Evolutionary conservation across 2,113 vertebrate species (phyloP), one percentile per base, ranked within the genome.

Genomic region (Podiceps cristatus): DNA sequence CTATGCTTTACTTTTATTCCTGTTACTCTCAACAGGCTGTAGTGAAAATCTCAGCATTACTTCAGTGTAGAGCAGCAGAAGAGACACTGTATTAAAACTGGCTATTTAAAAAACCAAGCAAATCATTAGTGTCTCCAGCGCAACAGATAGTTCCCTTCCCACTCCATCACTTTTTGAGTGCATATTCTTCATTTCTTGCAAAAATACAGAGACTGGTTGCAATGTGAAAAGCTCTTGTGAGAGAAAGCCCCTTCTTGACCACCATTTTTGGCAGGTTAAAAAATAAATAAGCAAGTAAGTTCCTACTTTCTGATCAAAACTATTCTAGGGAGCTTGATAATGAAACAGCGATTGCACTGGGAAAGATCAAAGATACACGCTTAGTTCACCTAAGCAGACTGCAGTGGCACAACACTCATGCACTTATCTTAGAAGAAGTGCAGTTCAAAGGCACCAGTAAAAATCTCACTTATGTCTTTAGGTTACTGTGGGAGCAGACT

Each of bases 391-490:
- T 58, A 16, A 60, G 49, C 0, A 74, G n/a, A 50, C 35, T 1
- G 4, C n/a, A 80, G 52, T 14, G 29, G 44, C 69, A 67, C 47
- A 68, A 67, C 7, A 35, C 22, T 49, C 42, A 52, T 11, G 15
- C 31, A 52, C 25, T 8, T 33, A 5, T 63, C 49, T 7, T 60
- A 85, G 72, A 80, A 59, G 28, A 72, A 37, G 10, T 19, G 52
- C 47, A n/a, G 19, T 31, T 91, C 44, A 84, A 92, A 86, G 33
- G 35, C 53, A 94, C 18, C 19, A 29, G 18, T 29, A 77, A 84
- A 93, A 91, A 93, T 25, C 35, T 89, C 62, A 83, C 28, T 95
- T 72, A 33, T 83, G 47, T 92, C 80, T 88, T 80, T 35, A 93
- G 24, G n/a, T 64, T 88, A 37, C 37, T 37, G 37, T 37, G 37